Conservation (phyloP, 1,140 invertebrate species). For the Nebria ingens region DNA sequence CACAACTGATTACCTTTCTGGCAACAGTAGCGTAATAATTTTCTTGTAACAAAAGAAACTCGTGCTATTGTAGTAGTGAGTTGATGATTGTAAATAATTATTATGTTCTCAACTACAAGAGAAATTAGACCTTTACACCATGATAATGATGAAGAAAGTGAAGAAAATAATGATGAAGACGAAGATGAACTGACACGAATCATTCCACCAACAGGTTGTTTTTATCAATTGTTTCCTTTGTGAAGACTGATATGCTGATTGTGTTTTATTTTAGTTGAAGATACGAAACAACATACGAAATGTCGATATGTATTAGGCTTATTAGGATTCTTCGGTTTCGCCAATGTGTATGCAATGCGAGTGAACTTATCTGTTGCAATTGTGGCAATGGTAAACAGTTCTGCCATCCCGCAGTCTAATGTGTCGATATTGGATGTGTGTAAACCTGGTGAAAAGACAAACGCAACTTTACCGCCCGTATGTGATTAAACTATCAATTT, state of each 20-base stretch:
- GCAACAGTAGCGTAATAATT: too few relatives aligned
- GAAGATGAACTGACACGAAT: conserved; percentile 32
- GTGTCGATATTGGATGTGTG: conserved; percentile 49
- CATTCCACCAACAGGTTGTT: conserved; percentile 30
- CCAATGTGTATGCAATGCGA: conserved; percentile 80
- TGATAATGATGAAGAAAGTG: background rate
- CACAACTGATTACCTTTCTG: too few relatives aligned
- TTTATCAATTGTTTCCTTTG: conserved; percentile 13
- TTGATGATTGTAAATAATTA: too few relatives aligned
- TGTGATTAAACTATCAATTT: conserved; percentile 26
- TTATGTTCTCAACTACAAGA: background rate
- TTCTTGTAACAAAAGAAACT: too few relatives aligned
- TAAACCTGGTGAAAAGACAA: conserved; percentile 36
- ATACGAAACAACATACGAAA: conserved; percentile 56
- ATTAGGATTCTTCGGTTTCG: conserved; percentile 68
- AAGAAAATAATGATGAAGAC: conserved; percentile 24
- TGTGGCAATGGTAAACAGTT: conserved; percentile 85
- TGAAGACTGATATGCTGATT: conserved; percentile 5
- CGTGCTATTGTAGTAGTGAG: too few relatives aligned
- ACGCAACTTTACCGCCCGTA: conserved; percentile 46
- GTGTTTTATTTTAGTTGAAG: conserved; percentile 37
- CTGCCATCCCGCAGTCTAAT: conserved; percentile 46
- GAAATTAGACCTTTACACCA: background rate
- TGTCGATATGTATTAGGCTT: conserved; percentile 54
- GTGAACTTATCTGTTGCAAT: conserved; percentile 90